Conservation (phyloP, 2,888 invertebrate genomes). For the Heliothis peltigera region DNA sequence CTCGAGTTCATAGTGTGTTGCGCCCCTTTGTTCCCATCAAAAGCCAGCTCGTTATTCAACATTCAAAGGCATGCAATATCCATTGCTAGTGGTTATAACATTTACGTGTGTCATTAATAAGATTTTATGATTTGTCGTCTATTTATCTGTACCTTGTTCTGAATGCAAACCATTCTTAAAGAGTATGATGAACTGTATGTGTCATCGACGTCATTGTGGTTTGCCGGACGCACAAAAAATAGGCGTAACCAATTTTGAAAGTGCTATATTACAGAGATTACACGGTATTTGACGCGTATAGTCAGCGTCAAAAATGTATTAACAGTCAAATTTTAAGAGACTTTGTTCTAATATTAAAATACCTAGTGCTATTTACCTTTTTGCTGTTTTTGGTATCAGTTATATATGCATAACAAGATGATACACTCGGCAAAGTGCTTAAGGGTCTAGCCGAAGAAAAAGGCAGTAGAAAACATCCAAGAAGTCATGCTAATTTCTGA, state of each 20-base stretch:
- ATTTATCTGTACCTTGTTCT: slow-evolving; percentile 2
- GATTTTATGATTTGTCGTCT: slow-evolving; percentile 22
- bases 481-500: neutral
- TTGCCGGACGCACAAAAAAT: neutral
- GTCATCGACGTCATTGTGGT: neutral
- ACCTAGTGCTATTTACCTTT: too few relatives aligned
- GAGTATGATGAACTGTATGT: neutral
- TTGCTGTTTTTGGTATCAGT: too few relatives aligned
- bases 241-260: slow-evolving; percentile 10
- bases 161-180: neutral
- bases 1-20: slow-evolving; percentile 56
- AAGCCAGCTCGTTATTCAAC: slow-evolving; percentile 58
- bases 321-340: neutral
- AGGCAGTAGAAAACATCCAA: neutral
- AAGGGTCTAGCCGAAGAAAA: neutral
- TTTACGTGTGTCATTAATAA: slow-evolving; percentile 46
- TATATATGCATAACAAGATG: neutral
- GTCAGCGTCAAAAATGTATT: neutral
- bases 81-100: slow-evolving; percentile 45
- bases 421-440: neutral
- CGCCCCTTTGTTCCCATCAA: slow-evolving; percentile 66
- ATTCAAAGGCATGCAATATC: slow-evolving; percentile 53
- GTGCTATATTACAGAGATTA: slow-evolving; percentile 32
- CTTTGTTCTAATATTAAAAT: too few relatives aligned
- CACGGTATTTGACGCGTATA: slow-evolving; percentile 20